phyloP scores from a whole-genome alignment of 2,113 vertebrate genomes.

The Gavia stellata region DNA sequence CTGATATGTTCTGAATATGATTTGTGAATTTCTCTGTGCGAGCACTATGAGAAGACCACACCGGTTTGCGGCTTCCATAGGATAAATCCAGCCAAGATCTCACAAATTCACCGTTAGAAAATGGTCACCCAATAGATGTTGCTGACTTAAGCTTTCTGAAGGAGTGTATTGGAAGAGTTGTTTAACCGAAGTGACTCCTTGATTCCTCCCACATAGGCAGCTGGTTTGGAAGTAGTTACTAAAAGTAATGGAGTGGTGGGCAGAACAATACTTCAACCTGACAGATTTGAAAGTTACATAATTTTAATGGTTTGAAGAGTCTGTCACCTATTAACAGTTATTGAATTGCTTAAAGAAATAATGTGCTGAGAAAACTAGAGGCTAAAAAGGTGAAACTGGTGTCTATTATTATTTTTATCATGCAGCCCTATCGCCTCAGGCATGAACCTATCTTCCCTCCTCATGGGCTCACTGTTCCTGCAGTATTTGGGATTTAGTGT shows the following conservation, averaged over 20 bases:
- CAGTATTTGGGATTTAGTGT: not conserved
- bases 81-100: not conserved
- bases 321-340: constrained; percentile 1
- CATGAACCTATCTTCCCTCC: not conserved
- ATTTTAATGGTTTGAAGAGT: constrained; percentile 14
- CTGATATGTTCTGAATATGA: not conserved
- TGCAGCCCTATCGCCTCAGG: not conserved
- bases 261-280: constrained; percentile 12
- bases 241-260: constrained; percentile 2
- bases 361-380: not conserved
- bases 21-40: not conserved
- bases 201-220: not conserved
- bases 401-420: not conserved
- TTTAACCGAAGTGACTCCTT: not conserved
- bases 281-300: not conserved
- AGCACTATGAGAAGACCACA: not conserved
- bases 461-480: not conserved
- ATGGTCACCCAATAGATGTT: not conserved
- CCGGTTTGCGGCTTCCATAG: not conserved
- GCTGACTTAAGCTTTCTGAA: not conserved
- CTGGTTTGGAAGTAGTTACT: constrained; percentile 14
- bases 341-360: constrained; percentile 3
- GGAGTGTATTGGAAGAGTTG: not conserved
- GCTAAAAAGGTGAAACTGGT: not conserved
- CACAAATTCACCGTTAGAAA: not conserved